A percentile compares a stretch with the other conserved stretches of the same genome.
Conservation (phyloP, 2,888 invertebrate genomes). For the Eupithecia dodoneata region DNA sequence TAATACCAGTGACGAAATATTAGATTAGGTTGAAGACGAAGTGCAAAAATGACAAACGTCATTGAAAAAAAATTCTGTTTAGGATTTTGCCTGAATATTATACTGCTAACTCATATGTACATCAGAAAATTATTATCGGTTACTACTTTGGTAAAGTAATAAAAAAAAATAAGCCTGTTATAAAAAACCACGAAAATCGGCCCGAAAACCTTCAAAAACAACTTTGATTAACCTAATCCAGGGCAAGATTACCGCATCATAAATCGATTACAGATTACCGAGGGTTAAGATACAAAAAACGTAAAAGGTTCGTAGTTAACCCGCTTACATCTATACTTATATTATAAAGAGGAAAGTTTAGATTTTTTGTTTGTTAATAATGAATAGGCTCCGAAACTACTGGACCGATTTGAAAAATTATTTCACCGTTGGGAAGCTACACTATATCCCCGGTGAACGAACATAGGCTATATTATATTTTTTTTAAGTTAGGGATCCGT, state of each 20-base stretch:
- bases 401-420: too few species aligned
- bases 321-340: too few species aligned
- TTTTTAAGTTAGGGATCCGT: too few species aligned
- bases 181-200: not conserved
- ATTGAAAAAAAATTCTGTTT: not conserved
- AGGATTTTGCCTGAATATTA: too few species aligned
- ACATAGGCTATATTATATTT: too few species aligned
- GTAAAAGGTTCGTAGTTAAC: too few species aligned
- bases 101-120: too few species aligned
- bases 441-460: too few species aligned
- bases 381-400: too few species aligned
- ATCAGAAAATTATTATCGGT: not conserved
- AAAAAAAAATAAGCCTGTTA: not conserved
- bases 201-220: slow-evolving; percentile 63
- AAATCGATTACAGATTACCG: slow-evolving; percentile 66
- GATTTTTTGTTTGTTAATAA: too few species aligned
- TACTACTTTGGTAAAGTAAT: not conserved
- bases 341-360: too few species aligned
- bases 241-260: slow-evolving; percentile 43
- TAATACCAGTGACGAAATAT: slow-evolving; percentile 47
- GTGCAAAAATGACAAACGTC: not conserved
- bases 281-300: slow-evolving; percentile 63
- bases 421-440: too few species aligned
- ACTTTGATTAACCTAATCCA: slow-evolving; percentile 74
- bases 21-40: not conserved